phyloP scores from a whole-genome alignment of 1,140 invertebrate genomes.

The Notospermus geniculatus region DNA sequence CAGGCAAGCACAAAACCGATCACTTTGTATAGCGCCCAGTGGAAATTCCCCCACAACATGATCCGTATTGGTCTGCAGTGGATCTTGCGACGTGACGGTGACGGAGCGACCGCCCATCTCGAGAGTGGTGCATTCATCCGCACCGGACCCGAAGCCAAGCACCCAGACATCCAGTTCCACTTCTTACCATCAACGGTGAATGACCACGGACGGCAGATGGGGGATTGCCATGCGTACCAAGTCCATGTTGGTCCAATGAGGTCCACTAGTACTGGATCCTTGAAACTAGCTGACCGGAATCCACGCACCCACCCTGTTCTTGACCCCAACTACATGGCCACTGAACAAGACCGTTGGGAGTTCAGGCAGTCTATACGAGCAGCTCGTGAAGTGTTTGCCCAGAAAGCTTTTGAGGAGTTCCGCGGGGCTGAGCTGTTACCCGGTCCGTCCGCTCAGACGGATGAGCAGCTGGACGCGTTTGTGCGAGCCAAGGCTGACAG shows the following conservation, averaged over 20 bases:
- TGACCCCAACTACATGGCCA: conserved; percentile 66
- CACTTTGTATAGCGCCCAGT: conserved; percentile 59
- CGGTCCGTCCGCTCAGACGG: conserved; percentile 34
- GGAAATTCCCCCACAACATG: conserved; percentile 61
- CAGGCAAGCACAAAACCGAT: conserved; percentile 57
- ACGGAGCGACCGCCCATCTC: conserved; percentile 57
- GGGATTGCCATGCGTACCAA: conserved; percentile 53
- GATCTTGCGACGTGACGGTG: conserved; percentile 54
- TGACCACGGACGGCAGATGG: conserved; percentile 57
- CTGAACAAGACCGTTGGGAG: conserved; percentile 42
- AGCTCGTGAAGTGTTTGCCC: conserved; percentile 56
- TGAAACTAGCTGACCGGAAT: conserved; percentile 61
- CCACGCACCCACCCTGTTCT: conserved; percentile 80
- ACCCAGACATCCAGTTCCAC: conserved; percentile 61
- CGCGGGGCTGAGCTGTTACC: conserved; percentile 55
- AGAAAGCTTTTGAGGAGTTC: conserved; percentile 57
- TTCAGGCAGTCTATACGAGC: conserved; percentile 41
- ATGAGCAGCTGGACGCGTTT: conserved; percentile 47
- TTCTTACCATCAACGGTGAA: conserved; percentile 59
- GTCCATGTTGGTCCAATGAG: conserved; percentile 55
- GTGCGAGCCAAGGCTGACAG: conserved; percentile 49
- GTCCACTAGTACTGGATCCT: conserved; percentile 45
- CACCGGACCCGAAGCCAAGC: conserved; percentile 39
- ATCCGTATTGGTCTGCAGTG: conserved; percentile 58
- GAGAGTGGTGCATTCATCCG: conserved; percentile 59